Evolutionary conservation across 2,113 vertebrate genomes (phyloP).

Genomic region (Vidua macroura): DNA sequence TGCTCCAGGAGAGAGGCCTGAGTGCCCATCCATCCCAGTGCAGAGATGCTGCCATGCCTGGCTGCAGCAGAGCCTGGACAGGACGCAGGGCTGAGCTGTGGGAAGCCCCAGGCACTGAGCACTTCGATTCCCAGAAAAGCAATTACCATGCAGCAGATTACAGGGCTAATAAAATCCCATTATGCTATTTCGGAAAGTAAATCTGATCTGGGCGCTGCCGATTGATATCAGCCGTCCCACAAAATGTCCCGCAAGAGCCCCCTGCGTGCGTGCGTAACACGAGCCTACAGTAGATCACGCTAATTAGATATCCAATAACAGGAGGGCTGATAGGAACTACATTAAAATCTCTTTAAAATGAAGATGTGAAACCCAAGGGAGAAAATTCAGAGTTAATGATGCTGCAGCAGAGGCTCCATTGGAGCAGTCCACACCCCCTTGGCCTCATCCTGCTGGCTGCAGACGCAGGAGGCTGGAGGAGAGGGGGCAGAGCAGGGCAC

Average conservation of each 20-base stretch:
- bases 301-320: constrained; percentile 56
- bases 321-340: constrained; percentile 27
- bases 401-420: background rate
- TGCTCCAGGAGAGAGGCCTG: background rate
- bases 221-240: constrained; percentile 15
- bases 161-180: constrained; percentile 59
- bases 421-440: background rate
- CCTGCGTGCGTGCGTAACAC: rapidly evolving
- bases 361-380: constrained; percentile 25
- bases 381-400: constrained; percentile 28
- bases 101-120: background rate
- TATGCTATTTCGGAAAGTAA: constrained; percentile 51
- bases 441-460: background rate
- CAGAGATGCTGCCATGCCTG: background rate
- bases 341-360: constrained; percentile 54
- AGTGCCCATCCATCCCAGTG: rapidly evolving
- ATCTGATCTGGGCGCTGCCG: constrained; percentile 44
- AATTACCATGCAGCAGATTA: constrained; percentile 51
- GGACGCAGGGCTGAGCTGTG: background rate
- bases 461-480: rapidly evolving
- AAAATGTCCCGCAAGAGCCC: constrained; percentile 4
- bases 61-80: background rate
- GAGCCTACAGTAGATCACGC: background rate
- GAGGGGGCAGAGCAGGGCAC: background rate
- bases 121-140: constrained; percentile 60